These are phyloP conservation scores for Acanthurus lineatus DNA, from an alignment of 2,797 vertebrate species.

Conservation along the genomic window DNA sequence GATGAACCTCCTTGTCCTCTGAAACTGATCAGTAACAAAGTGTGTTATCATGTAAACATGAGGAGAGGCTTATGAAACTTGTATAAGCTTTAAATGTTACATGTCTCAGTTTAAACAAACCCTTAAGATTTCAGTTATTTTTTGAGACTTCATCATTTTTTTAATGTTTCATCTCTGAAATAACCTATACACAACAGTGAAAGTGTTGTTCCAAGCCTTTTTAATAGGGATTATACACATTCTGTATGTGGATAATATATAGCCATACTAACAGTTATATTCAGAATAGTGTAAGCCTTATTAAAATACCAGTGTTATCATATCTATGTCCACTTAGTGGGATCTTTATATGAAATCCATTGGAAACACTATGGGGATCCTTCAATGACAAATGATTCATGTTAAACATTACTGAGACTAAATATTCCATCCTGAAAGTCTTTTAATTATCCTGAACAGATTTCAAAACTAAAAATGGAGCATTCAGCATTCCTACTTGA, in stretches of 20 bases:
- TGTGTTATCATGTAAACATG: constrained; percentile 8
- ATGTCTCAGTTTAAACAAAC: background rate
- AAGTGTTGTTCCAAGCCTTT: too few relatives aligned
- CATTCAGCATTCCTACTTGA: background rate
- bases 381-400: background rate
- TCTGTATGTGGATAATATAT: too few relatives aligned
- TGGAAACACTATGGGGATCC: background rate
- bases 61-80: constrained; percentile 9
- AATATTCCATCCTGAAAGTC: background rate
- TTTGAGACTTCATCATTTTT: background rate
- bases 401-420: background rate
- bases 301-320: too few relatives aligned
- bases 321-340: background rate
- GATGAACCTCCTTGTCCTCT: constrained; percentile 10
- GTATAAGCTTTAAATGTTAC: constrained; percentile 1
- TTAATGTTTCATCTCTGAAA: too few relatives aligned
- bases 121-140: background rate
- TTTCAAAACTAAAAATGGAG: background rate
- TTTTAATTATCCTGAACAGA: background rate
- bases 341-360: background rate
- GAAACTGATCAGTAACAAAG: constrained; percentile 23
- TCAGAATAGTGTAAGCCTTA: too few relatives aligned
- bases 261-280: too few relatives aligned
- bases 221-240: too few relatives aligned
- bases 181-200: too few relatives aligned